These are phyloP conservation scores for Acanthosepion esculentum DNA, from an alignment of 2,888 invertebrate species.

Conservation along the genomic window DNA sequence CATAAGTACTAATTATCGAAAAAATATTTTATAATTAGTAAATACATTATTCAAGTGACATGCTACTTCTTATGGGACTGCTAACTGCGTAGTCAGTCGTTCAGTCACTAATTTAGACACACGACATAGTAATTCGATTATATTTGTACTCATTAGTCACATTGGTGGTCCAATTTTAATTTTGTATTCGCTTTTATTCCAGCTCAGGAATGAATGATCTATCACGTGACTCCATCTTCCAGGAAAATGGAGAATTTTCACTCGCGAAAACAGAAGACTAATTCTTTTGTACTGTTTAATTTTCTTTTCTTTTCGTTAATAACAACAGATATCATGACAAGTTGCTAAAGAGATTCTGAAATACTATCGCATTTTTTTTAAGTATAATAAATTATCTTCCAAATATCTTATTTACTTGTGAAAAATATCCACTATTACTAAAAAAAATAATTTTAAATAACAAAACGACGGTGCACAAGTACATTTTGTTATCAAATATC, in stretches of 20 bases:
- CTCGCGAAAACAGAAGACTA: neutral
- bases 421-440: too few species aligned
- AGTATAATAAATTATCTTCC: too few species aligned
- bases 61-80: neutral
- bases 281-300: too few species aligned
- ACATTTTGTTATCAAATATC: too few species aligned
- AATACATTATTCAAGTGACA: neutral
- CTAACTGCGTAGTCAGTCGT: neutral
- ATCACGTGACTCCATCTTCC: neutral
- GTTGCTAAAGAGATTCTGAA: too few species aligned
- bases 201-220: neutral
- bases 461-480: too few species aligned
- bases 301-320: too few species aligned
- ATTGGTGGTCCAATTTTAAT: neutral
- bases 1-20: neutral
- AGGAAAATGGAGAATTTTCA: neutral
- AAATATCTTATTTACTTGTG: too few species aligned
- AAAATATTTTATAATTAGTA: neutral
- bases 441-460: too few species aligned
- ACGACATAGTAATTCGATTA: neutral
- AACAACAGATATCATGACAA: too few species aligned
- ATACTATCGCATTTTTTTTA: too few species aligned
- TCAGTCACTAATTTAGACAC: neutral
- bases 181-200: neutral
- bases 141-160: neutral